A percentile compares a stretch with the other conserved stretches of the same genome.
Conservation (phyloP, 2,888 invertebrate genomes). For the Cataglyphis altisquamis region DNA sequence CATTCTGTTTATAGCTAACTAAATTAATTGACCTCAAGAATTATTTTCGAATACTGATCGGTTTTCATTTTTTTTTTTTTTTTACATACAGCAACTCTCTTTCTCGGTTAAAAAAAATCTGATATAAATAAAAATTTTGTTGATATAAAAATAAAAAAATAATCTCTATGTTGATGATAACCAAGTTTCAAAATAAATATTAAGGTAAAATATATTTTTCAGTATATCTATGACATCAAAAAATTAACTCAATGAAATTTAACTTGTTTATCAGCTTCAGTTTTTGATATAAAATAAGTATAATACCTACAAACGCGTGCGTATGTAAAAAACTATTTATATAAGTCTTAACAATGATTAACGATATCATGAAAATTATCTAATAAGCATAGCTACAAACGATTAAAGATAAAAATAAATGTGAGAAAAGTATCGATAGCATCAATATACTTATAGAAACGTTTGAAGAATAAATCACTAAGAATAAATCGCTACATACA, state of each 20-base stretch:
- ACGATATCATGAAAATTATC: neutral
- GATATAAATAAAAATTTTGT: neutral
- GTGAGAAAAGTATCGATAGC: conserved; percentile 11
- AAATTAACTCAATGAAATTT: neutral
- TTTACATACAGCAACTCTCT: neutral
- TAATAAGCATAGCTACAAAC: conserved; percentile 17
- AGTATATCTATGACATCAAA: neutral
- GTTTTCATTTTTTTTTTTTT: neutral
- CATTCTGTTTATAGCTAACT: neutral
- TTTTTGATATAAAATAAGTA: neutral
- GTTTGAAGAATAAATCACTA: neutral
- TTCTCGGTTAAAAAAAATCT: neutral
- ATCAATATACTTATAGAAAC: conserved; percentile 1
- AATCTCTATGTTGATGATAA: neutral
- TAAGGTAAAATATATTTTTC: neutral
- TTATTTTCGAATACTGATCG: neutral
- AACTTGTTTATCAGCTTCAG: neutral
- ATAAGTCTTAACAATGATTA: neutral
- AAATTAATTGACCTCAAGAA: neutral
- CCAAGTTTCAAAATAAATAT: neutral
- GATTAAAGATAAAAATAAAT: conserved; percentile 45
- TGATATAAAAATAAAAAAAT: neutral
- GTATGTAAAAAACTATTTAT: neutral
- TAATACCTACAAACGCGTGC: neutral
- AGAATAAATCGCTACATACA: conserved; percentile 19